Evolutionary conservation across 2,113 vertebrate species (phyloP), one percentile per base, ranked within the genome.

Genomic region (Pteropus alecto): DNA sequence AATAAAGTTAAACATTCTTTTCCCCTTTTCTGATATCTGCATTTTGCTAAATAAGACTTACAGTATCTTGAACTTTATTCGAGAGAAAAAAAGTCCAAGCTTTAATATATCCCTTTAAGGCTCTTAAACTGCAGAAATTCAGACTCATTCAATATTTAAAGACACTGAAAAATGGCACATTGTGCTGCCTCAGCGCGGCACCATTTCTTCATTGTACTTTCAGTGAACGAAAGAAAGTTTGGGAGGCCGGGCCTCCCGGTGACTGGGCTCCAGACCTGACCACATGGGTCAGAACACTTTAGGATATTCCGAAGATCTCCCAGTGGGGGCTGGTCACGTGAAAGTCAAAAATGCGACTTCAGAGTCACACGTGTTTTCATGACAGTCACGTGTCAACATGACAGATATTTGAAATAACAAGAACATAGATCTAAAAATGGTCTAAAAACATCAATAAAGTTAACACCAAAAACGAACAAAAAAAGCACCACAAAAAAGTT

Each of bases 1-100:
- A 70, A 90, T 89, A 91, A 92, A 85, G 54, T 87, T 68, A 61
- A 89, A 85, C 35, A 14, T 33, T 48, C 83, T 54, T 82, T 41
- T 4, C 1, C 7, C 22, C 26, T 92, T 85, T 67, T 51, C 56
- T 89, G 96, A 83, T 94, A 3, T 97, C 85, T 81, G 24, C 9
- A 8, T 85, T 91, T 96, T 95, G 77, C 48, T 73, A 71, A 86
- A 56, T 11, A 97, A 30, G 30, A 65, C n/a, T 96, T 90, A 83
- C n/a, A 82, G 24, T 77, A 33, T 68, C 41, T 58, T 91, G 63
- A 95, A 91, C 61, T 93, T 84, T 51, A 94, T 76, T 78, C 38
- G 26, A 78, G 73, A 63, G 81, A 78, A 91, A 26, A 41, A 90
- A 84, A 67, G 65, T 68, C 46, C 54, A 63, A 73, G 46, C 3